Percentiles rank a stretch among this genome's conserved stretches.
Evolutionary conservation across 1,140 invertebrate genomes (phyloP).

Genomic region (Zaprionus tsacasi): DNA sequence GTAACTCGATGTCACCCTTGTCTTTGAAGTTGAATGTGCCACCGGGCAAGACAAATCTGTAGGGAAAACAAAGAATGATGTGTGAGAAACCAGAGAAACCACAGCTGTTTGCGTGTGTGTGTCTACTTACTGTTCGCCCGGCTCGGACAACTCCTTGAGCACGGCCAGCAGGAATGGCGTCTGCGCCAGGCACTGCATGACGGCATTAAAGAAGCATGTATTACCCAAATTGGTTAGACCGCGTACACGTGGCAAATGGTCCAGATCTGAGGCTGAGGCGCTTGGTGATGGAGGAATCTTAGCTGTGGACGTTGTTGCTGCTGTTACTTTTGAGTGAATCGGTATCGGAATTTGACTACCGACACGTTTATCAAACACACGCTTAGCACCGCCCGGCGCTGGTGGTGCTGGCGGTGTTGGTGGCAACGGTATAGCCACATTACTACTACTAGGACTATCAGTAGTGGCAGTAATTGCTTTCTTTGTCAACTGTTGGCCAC

Average conservation of each 20-base stretch:
- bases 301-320: background rate
- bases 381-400: slow-evolving; percentile 72
- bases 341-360: background rate
- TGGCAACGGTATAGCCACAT: slow-evolving; percentile 54
- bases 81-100: background rate
- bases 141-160: slow-evolving; percentile 88
- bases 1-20: slow-evolving; percentile 85
- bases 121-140: slow-evolving; percentile 86
- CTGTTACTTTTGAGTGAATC: background rate
- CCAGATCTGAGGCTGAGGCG: slow-evolving; percentile 25
- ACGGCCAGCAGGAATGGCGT: slow-evolving; percentile 92
- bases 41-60: slow-evolving; percentile 88
- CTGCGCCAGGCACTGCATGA: slow-evolving; percentile 95
- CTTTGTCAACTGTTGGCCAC: slow-evolving; percentile 25
- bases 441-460: slow-evolving; percentile 9
- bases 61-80: background rate
- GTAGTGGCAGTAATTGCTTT: slow-evolving; percentile 14
- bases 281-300: slow-evolving; percentile 8
- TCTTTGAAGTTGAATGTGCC: slow-evolving; percentile 86
- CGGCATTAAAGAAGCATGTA: slow-evolving; percentile 98
- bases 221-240: slow-evolving; percentile 95
- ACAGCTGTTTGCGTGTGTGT: background rate
- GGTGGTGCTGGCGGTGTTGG: slow-evolving; percentile 46
- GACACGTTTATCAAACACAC: slow-evolving; percentile 34
- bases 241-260: slow-evolving; percentile 85